Evolutionary conservation across 2,888 invertebrate genomes (phyloP).

Genomic region (Caradrina clavipalpis): DNA sequence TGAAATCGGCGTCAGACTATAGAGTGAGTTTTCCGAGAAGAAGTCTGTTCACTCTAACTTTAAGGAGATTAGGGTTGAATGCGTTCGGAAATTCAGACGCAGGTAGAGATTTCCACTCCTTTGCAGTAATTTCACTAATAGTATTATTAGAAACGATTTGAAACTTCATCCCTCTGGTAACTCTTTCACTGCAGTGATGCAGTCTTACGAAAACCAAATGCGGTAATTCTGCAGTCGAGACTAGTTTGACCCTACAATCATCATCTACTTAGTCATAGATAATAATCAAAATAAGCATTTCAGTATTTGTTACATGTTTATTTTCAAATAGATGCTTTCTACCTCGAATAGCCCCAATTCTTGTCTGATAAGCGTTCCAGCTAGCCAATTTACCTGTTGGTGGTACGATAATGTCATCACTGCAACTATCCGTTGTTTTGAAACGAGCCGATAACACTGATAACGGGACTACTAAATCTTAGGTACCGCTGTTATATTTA

Average conservation of each 20-base stretch:
- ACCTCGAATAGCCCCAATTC: slow-evolving; percentile 17
- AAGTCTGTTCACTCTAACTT: no score
- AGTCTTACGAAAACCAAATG: not conserved
- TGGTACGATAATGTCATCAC: slow-evolving; percentile 53
- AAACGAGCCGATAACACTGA: slow-evolving; percentile 59
- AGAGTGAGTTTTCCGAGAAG: no score
- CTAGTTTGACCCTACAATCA: not conserved
- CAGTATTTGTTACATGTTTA: slow-evolving; percentile 1
- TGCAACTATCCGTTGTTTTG: slow-evolving; percentile 58
- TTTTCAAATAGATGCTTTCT: slow-evolving; percentile 10
- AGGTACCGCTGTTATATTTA: slow-evolving; percentile 47
- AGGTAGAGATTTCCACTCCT: no score
- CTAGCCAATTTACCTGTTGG: slow-evolving; percentile 39
- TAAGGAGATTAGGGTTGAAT: no score
- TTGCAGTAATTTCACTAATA: no score
- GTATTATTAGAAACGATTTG: slow-evolving; percentile 11
- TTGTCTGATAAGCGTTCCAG: slow-evolving; percentile 33
- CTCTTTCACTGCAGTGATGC: slow-evolving; percentile 26
- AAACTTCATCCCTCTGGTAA: not conserved
- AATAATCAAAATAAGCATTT: not conserved
- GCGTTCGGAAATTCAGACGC: no score
- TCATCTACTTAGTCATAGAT: slow-evolving; percentile 12
- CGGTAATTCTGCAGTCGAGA: not conserved
- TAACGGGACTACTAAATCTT: slow-evolving; percentile 66
- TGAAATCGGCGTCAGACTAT: no score